Percentiles rank a stretch among this genome's conserved stretches.
Conservation (phyloP, 2,113 vertebrate genomes). For the Eudorcas thomsonii region DNA sequence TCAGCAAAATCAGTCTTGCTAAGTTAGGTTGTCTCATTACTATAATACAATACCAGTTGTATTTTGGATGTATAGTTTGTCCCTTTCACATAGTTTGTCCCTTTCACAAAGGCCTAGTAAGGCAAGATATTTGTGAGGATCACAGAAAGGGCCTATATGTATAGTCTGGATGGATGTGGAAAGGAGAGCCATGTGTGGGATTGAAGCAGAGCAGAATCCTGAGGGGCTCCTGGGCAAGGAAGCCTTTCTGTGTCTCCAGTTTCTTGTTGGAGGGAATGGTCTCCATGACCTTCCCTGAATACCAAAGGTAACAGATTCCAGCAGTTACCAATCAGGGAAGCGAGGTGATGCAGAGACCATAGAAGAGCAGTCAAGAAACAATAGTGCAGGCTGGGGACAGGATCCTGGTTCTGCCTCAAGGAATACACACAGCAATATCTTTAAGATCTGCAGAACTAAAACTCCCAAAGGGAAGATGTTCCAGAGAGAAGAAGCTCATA, state of each 20-base stretch:
- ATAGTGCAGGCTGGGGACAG: neutral
- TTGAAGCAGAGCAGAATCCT: neutral
- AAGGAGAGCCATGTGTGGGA: neutral
- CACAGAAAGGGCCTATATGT: neutral
- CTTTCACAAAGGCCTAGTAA: neutral
- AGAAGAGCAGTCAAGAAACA: neutral
- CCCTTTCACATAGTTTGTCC: neutral
- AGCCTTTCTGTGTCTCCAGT: neutral
- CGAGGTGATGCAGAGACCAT: neutral
- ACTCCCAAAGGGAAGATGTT: neutral
- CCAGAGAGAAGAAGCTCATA: neutral
- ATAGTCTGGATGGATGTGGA: neutral
- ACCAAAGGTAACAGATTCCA: neutral
- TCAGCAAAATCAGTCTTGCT: neutral
- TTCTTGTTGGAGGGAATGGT: neutral
- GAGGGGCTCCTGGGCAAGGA: neutral
- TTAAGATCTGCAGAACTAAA: neutral
- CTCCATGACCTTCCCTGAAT: neutral
- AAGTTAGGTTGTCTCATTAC: neutral
- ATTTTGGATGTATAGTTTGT: neutral
- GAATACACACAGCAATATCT: neutral
- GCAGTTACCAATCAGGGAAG: neutral
- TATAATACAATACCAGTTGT: fast-evolving
- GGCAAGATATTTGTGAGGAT: neutral
- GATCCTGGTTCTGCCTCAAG: neutral